phyloP scores from a whole-genome alignment of 1,140 invertebrate species.

The Spodoptera litura region DNA sequence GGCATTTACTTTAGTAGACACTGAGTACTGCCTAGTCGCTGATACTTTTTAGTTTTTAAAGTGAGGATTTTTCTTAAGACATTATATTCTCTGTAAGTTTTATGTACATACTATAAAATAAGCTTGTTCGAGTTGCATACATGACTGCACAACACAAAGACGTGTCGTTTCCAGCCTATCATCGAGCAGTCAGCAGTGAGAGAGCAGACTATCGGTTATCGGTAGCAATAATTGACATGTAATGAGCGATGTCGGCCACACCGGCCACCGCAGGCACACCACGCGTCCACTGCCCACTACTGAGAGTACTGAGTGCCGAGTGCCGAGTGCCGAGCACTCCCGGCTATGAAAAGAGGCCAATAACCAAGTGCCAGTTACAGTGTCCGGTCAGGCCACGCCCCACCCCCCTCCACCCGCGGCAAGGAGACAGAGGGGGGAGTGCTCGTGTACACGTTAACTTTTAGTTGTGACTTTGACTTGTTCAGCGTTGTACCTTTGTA shows the following conservation, averaged over 20 bases:
- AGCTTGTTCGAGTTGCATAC: too few relatives aligned
- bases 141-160: too few relatives aligned
- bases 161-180: too few relatives aligned
- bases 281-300: too few relatives aligned
- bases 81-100: too few relatives aligned
- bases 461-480: conserved; percentile 5
- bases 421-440: neutral
- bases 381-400: conserved; percentile 45
- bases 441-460: conserved; percentile 1
- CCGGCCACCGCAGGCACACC: neutral
- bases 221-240: neutral
- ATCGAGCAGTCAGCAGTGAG: too few relatives aligned
- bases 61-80: too few relatives aligned
- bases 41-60: too few relatives aligned
- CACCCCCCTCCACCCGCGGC: neutral
- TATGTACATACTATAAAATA: too few relatives aligned
- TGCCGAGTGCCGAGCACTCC: neutral
- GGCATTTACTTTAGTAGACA: neutral
- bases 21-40: too few relatives aligned
- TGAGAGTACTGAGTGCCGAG: too few relatives aligned
- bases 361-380: conserved; percentile 39
- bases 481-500: neutral
- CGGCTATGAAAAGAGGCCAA: conserved; percentile 26
- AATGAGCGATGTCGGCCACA: neutral
- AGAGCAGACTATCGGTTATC: too few relatives aligned